A percentile compares a stretch with the other conserved stretches of the same genome.
These are phyloP conservation scores for Margarornis squamiger DNA, from an alignment of 2,797 vertebrate species.

Conservation along the genomic window DNA sequence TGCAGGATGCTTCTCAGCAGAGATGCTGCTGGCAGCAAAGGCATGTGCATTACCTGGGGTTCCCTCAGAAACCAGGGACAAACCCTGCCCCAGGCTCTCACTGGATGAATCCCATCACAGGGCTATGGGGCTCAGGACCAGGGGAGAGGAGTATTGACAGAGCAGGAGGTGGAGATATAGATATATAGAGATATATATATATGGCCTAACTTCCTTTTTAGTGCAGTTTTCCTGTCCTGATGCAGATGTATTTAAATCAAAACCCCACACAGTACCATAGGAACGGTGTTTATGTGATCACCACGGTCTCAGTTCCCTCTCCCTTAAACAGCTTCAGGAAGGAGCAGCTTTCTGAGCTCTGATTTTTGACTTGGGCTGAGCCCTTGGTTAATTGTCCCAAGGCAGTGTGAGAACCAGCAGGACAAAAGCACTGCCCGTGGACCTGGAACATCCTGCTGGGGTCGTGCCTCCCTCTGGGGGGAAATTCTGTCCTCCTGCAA, in stretches of 20 bases:
- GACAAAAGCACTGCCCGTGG: background rate
- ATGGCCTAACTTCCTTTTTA: rapidly evolving
- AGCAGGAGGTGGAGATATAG: background rate
- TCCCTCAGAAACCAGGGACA: background rate
- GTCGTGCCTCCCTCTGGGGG: background rate
- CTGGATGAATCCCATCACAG: rapidly evolving
- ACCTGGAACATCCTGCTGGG: background rate
- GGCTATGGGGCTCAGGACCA: background rate
- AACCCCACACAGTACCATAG: background rate
- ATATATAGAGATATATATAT: rapidly evolving
- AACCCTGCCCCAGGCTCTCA: background rate
- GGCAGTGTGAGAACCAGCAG: background rate
- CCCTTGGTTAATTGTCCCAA: background rate
- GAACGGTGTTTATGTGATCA: background rate
- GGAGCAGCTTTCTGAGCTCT: background rate
- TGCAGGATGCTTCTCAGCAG: background rate
- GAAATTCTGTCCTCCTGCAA: background rate
- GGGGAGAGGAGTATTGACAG: background rate
- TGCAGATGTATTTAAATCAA: background rate
- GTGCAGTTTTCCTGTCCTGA: background rate
- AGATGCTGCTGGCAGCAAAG: background rate
- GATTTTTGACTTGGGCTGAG: background rate
- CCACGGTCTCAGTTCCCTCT: background rate
- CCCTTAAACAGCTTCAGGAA: background rate
- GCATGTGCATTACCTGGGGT: background rate